A percentile compares a stretch with the other conserved stretches of the same genome.
Conservation (phyloP, 2,113 vertebrate genomes). For the Gymnogyps californianus region DNA sequence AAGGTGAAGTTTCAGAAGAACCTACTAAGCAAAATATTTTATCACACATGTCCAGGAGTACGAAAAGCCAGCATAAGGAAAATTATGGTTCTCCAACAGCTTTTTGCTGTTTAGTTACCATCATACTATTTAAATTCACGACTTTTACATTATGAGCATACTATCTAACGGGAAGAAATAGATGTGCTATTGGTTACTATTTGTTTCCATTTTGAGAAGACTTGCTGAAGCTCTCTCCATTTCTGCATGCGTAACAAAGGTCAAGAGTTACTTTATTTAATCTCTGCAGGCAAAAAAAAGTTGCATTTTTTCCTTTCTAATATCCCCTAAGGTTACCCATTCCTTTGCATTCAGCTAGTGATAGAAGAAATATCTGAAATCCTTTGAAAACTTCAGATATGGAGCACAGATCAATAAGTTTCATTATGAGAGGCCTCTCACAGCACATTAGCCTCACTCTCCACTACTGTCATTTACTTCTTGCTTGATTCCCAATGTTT, state of each 20-base stretch:
- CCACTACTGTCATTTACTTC: background rate
- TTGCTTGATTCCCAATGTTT: background rate
- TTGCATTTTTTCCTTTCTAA: background rate
- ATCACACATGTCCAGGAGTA: background rate
- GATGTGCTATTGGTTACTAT: background rate
- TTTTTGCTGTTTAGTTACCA: background rate
- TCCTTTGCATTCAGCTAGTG: background rate
- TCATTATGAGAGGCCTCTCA: background rate
- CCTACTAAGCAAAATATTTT: background rate
- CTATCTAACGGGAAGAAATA: background rate
- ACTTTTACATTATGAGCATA: background rate
- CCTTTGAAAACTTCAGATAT: background rate
- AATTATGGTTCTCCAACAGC: background rate
- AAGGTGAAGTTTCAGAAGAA: background rate
- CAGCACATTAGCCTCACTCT: background rate
- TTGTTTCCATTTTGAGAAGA: background rate
- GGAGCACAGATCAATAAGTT: background rate
- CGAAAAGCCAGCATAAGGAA: background rate
- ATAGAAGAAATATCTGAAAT: background rate
- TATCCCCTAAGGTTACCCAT: background rate
- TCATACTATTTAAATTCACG: background rate
- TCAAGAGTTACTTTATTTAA: background rate
- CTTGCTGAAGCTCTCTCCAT: background rate
- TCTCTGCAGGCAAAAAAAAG: background rate
- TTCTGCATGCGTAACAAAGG: background rate